Base-by-base conservation (phyloP, 1,140 invertebrate species). In the Calephelis nemesis region DNA sequence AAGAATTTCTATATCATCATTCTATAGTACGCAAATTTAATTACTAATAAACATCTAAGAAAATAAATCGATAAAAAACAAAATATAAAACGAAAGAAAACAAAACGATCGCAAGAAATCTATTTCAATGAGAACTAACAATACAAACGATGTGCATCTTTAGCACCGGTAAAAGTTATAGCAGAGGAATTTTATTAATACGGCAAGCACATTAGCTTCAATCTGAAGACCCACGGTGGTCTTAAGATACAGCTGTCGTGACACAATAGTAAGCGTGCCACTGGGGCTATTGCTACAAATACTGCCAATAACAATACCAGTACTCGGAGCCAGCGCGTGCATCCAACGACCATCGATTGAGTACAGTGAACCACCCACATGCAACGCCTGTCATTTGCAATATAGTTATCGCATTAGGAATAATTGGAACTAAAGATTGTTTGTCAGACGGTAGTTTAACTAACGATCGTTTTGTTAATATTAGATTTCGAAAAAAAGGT, bases 291-390 rank as follows among this genome's bases (percentile, higher is more conserved):
- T 78, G 74, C 77, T 73, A 84, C 84, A 77, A 84, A 80, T 78
- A 79, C 68, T 76, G 76, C 77, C 82, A 86, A 87, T 85, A 87
- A 85, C 85, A 87, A 83, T 87, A 75, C 76, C 78, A 69, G 71
- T 68, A 77, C 80, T 81, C 77, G 71, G 78, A 58, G 54, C 73
- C 68, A 78, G 83, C 87, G 84, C 86, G 85, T 89, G 87, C 87
- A 81, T 74, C 71, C 76, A 79, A 81, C 82, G 76, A 73, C 78
- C 83, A 69, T 75, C 76, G 71, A 90, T 90, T 87, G 83, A 88
- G 76, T 65, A 72, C 74, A 58, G 82, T 85, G 84, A 87, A 86
- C 74, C 85, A 88, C 88, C 85, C 85, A 85, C 84, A 63, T 40
- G 62, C 63, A 52, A 50, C 54, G 69, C 69, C 74, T 68, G 76